Evolutionary conservation across 1,140 invertebrate genomes (phyloP).

Genomic region (Ditylenchus dipsaci): DNA sequence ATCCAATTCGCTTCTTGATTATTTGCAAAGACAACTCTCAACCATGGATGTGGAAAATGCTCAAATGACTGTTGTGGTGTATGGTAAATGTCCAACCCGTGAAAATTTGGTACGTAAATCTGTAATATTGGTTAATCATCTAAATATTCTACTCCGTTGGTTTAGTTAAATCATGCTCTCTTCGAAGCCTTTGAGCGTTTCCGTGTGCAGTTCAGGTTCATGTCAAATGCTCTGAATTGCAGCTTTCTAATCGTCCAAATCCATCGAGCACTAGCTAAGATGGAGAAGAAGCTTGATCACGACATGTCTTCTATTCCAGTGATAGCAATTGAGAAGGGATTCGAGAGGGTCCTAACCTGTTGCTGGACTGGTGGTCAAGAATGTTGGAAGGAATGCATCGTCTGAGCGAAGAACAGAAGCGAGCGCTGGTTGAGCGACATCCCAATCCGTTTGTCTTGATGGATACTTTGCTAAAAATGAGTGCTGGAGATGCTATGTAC

Average conservation of each 20-base stretch:
- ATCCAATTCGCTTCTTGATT: background rate
- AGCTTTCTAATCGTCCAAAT: constrained; percentile 44
- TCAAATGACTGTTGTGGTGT: constrained; percentile 35
- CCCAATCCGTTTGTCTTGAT: constrained; percentile 40
- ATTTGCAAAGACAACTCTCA: constrained; percentile 9
- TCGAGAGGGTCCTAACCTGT: constrained; percentile 34
- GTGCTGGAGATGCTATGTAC: constrained; percentile 40
- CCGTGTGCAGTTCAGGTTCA: constrained; percentile 42
- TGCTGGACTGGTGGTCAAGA: constrained; percentile 40
- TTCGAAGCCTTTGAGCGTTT: constrained; percentile 36
- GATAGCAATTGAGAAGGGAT: constrained; percentile 42
- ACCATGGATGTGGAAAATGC: constrained; percentile 10
- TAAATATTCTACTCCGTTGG: background rate
- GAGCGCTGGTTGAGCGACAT: constrained; percentile 33
- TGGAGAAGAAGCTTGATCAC: constrained; percentile 42
- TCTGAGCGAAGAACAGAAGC: constrained; percentile 36
- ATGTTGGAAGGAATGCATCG: constrained; percentile 42
- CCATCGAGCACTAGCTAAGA: constrained; percentile 45
- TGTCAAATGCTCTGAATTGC: constrained; percentile 32
- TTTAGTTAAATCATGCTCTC: constrained; percentile 36
- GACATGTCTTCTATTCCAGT: background rate
- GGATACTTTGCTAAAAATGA: constrained; percentile 19
- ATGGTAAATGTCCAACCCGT: constrained; percentile 23
- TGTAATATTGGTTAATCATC: background rate
- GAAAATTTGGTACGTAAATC: constrained; percentile 26